Evolutionary conservation across 2,888 invertebrate species (phyloP).

Genomic region (Aricia artaxerxes): DNA sequence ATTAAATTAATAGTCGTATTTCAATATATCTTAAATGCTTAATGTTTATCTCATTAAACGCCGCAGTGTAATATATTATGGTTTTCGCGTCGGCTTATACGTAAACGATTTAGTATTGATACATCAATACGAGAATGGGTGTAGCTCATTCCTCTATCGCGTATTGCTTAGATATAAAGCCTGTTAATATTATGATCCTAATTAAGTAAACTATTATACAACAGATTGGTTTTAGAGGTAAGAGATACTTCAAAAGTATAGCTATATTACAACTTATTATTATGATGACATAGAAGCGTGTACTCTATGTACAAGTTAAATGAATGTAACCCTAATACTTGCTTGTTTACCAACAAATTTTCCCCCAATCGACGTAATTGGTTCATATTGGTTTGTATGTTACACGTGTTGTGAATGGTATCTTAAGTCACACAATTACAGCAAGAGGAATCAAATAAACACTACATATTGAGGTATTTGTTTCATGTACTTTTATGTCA

Average conservation of each 20-base stretch:
- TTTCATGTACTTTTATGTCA: too few species aligned
- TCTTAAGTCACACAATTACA: background rate
- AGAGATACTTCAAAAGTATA: too few species aligned
- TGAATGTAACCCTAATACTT: background rate
- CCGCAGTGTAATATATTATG: background rate
- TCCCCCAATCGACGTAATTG: background rate
- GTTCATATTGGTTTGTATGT: constrained; percentile 1
- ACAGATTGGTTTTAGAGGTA: too few species aligned
- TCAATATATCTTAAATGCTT: constrained; percentile 7
- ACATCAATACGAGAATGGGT: background rate
- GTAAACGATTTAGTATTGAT: background rate
- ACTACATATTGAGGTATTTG: too few species aligned
- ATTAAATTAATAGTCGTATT: background rate
- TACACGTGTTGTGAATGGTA: background rate
- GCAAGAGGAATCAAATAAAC: background rate
- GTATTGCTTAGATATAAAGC: background rate
- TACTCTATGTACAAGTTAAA: background rate
- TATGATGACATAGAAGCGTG: too few species aligned
- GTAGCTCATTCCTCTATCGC: background rate
- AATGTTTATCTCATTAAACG: background rate
- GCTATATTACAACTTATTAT: too few species aligned
- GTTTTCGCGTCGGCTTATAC: background rate
- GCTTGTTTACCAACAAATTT: background rate
- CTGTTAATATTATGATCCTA: too few species aligned
- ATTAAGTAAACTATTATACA: too few species aligned